phyloP scores from a whole-genome alignment of 2,113 vertebrate species.

The Cathartes aura region DNA sequence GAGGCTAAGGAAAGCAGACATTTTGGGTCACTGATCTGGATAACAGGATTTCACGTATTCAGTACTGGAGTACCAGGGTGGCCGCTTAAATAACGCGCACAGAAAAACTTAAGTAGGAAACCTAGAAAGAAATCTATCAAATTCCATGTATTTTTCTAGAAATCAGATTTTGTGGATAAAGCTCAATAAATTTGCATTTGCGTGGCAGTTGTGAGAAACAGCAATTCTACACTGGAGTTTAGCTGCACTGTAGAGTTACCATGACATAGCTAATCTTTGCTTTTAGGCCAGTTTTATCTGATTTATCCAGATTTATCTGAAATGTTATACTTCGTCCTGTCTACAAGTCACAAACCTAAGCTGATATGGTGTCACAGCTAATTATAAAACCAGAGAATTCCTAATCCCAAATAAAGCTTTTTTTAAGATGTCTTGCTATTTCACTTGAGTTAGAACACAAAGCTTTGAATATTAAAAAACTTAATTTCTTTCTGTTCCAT shows the following conservation, averaged over 20 bases:
- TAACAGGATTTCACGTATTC: not conserved
- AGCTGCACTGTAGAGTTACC: not conserved
- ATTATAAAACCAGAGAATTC: constrained; percentile 19
- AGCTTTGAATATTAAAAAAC: constrained; percentile 34
- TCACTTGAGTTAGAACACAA: constrained; percentile 49
- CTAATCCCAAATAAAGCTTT: constrained; percentile 12
- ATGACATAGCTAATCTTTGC: not conserved
- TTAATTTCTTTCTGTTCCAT: constrained; percentile 44
- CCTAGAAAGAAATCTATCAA: not conserved
- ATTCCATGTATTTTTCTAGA: not conserved
- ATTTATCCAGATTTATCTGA: not conserved
- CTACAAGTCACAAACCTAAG: not conserved
- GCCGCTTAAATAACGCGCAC: not conserved
- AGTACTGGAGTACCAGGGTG: not conserved
- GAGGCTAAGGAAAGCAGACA: not conserved
- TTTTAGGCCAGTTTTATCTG: not conserved
- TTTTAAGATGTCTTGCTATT: not conserved
- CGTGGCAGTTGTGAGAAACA: not conserved
- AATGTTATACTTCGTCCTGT: not conserved
- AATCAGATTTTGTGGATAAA: not conserved
- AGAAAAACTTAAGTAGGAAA: not conserved
- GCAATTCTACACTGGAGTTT: not conserved
- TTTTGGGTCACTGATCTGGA: not conserved
- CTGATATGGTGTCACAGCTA: not conserved
- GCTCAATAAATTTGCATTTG: not conserved